Base-by-base conservation (phyloP, 2,888 invertebrate genomes). In the Brassicogethes aeneus region DNA sequence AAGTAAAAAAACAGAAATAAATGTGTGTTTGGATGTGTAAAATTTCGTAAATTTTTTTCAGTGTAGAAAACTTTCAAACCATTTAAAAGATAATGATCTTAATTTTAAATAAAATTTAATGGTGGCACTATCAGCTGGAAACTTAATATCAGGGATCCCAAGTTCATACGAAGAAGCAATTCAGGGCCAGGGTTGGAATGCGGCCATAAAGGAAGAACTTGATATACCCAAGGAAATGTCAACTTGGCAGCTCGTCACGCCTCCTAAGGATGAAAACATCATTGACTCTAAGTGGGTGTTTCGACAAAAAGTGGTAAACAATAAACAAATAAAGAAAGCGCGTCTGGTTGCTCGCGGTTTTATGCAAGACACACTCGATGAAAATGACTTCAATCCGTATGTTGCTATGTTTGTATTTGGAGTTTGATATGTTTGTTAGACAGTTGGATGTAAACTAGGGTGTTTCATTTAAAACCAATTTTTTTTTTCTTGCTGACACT, bases 361-460 rank as follows among this genome's bases (percentile, higher is more conserved):
- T 37, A 17, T 34, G 17, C 42, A 45, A 35, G 13, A 36, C n/a
- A 14, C 23, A 14, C 13, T 17, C 10, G 31, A 36, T 7, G 37
- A 41, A 38, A 51, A 55, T 52, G 44, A 33, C 51, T 16, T 53
- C 54, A 3, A 17, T 50, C 16, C 45, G 51, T 39, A 39, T 53
- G 37, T 43, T 57, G 10, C 16, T 49, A 16, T 36, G 42, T 12
- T 16, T 56, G 5, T 37, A 43, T 32, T 38, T 45, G 8, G 38
- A 54, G 15, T 37, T 41, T 34, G 30, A 47, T 34, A 32, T 54
- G 3, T 12, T 32, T 3, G 36, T 47, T 2, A 16, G 39, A 29
- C 57, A 57, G 37, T 37, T 55, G 45, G 57, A 59, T 39, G 54
- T 57, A 2, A 51, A 51, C 43, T n/a, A n/a, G n/a, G n/a, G n/a